A percentile compares a stretch with the other conserved stretches of the same genome.
These are phyloP conservation scores for Neogobius melanostomus DNA, from an alignment of 2,113 vertebrate genomes.

Conservation along the genomic window DNA sequence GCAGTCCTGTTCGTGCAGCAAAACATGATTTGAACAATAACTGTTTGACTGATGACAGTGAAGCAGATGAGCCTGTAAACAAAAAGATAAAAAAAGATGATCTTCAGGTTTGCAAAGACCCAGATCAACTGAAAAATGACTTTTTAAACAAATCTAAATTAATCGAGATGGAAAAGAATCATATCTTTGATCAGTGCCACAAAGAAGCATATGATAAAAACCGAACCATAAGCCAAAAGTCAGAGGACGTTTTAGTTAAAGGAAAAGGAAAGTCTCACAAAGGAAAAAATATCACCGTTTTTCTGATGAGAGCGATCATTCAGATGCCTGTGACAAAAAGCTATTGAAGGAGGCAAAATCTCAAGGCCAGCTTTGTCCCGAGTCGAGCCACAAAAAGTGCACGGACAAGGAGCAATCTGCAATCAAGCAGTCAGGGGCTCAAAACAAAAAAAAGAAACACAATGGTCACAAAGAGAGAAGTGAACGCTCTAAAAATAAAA, in stretches of 20 bases:
- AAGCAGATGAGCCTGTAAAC: slow-evolving; percentile 17
- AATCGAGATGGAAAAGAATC: slow-evolving; percentile 31
- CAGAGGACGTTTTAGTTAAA: slow-evolving; percentile 2
- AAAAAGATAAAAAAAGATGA: slow-evolving; percentile 25
- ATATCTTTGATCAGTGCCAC: slow-evolving; percentile 20
- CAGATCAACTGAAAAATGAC: slow-evolving; percentile 22
- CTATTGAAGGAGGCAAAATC: slow-evolving; percentile 13
- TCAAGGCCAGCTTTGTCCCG: slow-evolving; percentile 9
- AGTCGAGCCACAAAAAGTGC: slow-evolving; percentile 19
- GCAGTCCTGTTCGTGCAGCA: slow-evolving; percentile 1
- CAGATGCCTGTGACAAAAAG: slow-evolving; percentile 28
- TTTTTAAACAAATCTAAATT: slow-evolving; percentile 15
- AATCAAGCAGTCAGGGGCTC: slow-evolving; percentile 9
- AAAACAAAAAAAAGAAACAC: slow-evolving; percentile 22
- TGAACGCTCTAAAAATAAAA: slow-evolving; percentile 38
- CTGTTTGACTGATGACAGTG: slow-evolving; percentile 16
- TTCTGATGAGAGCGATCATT: slow-evolving; percentile 20
- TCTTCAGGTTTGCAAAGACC: neutral
- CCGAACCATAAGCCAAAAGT: slow-evolving; percentile 22
- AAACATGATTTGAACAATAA: slow-evolving; percentile 43
- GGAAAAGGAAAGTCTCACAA: slow-evolving; percentile 34
- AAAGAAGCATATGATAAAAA: slow-evolving; percentile 16
- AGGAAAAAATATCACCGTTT: slow-evolving; percentile 22
- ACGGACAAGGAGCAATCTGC: slow-evolving; percentile 6
- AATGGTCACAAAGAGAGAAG: neutral